Evolutionary conservation across 2,113 vertebrate genomes (phyloP), one percentile per base, ranked within the genome.

Genomic region (Fukomys damarensis): DNA sequence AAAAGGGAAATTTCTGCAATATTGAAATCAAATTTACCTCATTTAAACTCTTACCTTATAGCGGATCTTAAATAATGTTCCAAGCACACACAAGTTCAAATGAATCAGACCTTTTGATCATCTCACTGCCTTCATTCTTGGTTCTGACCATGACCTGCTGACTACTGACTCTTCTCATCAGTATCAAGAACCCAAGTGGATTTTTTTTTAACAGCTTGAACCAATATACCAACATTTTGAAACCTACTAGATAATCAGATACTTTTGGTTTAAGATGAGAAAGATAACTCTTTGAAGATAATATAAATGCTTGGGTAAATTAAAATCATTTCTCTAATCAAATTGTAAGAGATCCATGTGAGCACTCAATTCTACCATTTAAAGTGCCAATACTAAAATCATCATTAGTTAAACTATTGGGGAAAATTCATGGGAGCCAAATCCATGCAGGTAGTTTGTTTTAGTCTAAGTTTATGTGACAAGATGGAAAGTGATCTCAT

Each of bases 241-340:
- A 94, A 88, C 17, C 22, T 80, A 30, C 92, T 92, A 89, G 70
- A 38, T 72, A 93, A 65, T 91, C 81, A 95, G 81, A 83, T 77
- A 43, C 32, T 91, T 94, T 63, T 38, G 17, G 6, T 59, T 95
- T 81, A 70, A 85, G 80, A 87, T 81, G 87, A 17, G 59, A 86
- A 93, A 68, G 24, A 49, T 24, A 77, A 58, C 28, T 86, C n/a
- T 38, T 91, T 86, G 66, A 95, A 95, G 81, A 83, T 52, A 80
- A 86, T 52, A 70, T 52, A 90, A 92, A 85, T 43, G 56, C 16
- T 74, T 66, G 43, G 32, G 93, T 6, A 52, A 86, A 90, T 80
- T 89, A 83, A 89, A 93, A 49, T 74, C 52, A 84, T 41, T 59
- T 79, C 65, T 93, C 35, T 56, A 76, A 94, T 56, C 49, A n/a